Conservation (phyloP, 2,888 invertebrate genomes). For the Limenitis camilla region DNA sequence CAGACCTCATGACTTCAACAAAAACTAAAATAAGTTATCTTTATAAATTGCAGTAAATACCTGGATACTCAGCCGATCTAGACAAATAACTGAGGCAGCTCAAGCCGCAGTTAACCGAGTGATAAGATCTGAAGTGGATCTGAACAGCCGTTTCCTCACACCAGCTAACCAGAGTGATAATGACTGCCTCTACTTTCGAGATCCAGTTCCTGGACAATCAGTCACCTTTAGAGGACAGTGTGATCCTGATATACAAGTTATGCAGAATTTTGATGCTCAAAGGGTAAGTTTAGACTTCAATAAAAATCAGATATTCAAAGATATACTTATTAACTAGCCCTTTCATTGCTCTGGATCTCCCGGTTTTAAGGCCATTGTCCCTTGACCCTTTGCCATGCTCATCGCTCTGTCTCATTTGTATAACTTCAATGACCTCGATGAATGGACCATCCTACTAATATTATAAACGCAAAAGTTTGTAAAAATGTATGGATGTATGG, state of each 20-base stretch:
- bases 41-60: conserved; percentile 45
- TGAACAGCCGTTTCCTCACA: conserved; percentile 39
- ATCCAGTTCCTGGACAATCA: conserved; percentile 30
- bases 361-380: too few species aligned
- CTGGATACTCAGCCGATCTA: conserved; percentile 54
- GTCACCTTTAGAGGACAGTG: conserved; percentile 34
- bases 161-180: conserved; percentile 36
- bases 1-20: not conserved
- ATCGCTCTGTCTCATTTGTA: too few species aligned
- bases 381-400: too few species aligned
- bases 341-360: too few species aligned
- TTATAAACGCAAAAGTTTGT: too few species aligned
- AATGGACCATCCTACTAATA: too few species aligned
- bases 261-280: conserved; percentile 26
- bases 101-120: conserved; percentile 32
- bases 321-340: too few species aligned
- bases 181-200: conserved; percentile 57
- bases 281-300: conserved; percentile 34
- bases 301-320: not conserved
- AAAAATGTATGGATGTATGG: too few species aligned
- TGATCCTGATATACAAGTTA: conserved; percentile 20
- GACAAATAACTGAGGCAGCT: conserved; percentile 29
- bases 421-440: too few species aligned
- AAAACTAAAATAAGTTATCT: not conserved
- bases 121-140: conserved; percentile 33